A percentile compares a stretch with the other conserved stretches of the same genome.
phyloP scores from a whole-genome alignment of 2,797 vertebrate species.

The Protonibea diacanthus region DNA sequence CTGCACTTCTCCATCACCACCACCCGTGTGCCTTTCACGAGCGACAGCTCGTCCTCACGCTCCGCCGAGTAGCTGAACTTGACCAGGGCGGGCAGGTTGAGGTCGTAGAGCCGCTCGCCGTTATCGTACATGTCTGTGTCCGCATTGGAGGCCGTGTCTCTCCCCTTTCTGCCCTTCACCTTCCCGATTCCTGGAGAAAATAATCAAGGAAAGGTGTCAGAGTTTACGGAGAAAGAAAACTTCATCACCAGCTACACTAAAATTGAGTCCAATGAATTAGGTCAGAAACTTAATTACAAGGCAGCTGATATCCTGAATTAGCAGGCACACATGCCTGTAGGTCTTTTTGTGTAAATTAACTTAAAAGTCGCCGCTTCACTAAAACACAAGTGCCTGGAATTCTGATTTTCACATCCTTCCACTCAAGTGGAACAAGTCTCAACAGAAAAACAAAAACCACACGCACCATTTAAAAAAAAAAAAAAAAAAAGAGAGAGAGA shows the following conservation, averaged over 20 bases:
- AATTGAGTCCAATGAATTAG: not conserved
- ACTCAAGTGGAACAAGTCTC: conserved; percentile 41
- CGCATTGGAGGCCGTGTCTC: conserved; percentile 88
- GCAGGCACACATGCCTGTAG: not conserved
- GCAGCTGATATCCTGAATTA: conserved; percentile 8
- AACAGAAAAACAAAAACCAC: conserved; percentile 48
- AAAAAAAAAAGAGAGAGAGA: not conserved
- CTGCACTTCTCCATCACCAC: conserved; percentile 96
- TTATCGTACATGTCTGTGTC: conserved; percentile 90
- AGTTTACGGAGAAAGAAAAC: conserved; percentile 4
- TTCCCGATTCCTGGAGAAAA: conserved; percentile 89
- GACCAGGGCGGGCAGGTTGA: conserved; percentile 92
- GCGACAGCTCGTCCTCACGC: conserved; percentile 92
- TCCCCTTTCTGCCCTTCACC: conserved; percentile 89
- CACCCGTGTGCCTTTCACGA: conserved; percentile 92
- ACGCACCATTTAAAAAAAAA: not conserved
- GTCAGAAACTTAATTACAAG: conserved; percentile 10
- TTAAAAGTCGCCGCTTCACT: conserved; percentile 21
- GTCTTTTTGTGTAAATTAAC: conserved; percentile 1
- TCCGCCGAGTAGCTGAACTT: conserved; percentile 94
- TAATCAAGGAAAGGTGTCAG: not conserved
- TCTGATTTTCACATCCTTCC: conserved; percentile 19
- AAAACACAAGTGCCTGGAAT: conserved; percentile 14
- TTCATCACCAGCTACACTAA: not conserved
- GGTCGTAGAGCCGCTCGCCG: conserved; percentile 91